Percentiles rank a stretch among this genome's conserved stretches.
phyloP scores from a whole-genome alignment of 2,797 vertebrate genomes.

The Halcyon smyrnensis region DNA sequence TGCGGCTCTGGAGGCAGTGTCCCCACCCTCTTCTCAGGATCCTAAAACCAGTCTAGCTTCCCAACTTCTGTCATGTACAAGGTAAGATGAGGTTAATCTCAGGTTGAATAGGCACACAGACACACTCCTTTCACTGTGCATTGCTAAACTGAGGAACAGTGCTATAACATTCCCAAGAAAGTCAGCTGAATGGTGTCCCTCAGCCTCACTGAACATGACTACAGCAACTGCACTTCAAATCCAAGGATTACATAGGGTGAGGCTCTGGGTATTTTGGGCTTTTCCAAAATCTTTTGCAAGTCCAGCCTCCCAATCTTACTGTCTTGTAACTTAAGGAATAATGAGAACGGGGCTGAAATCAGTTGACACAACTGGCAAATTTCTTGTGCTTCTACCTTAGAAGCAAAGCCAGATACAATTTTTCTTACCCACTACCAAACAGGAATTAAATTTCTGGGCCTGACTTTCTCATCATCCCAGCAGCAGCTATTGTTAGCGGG shows the following conservation, averaged over 20 bases:
- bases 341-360: not conserved
- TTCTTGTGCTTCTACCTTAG: not conserved
- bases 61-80: not conserved
- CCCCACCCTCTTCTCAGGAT: not conserved
- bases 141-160: not conserved
- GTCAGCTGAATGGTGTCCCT: not conserved
- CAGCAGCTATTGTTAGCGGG: not conserved
- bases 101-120: not conserved
- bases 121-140: not conserved
- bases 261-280: not conserved
- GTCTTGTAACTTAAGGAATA: not conserved
- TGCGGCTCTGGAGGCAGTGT: not conserved
- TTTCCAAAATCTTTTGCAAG: not conserved
- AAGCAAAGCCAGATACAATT: not conserved
- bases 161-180: rapidly evolving
- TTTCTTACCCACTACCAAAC: not conserved
- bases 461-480: not conserved
- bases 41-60: not conserved
- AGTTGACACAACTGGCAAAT: not conserved
- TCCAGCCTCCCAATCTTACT: not conserved
- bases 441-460: not conserved
- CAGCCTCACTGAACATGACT: not conserved
- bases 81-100: not conserved
- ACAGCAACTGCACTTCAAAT: not conserved
- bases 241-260: rapidly evolving